Evolutionary conservation across 1,140 invertebrate genomes (phyloP), one percentile per base, ranked within the genome.

Genomic region (Ericerus pela): DNA sequence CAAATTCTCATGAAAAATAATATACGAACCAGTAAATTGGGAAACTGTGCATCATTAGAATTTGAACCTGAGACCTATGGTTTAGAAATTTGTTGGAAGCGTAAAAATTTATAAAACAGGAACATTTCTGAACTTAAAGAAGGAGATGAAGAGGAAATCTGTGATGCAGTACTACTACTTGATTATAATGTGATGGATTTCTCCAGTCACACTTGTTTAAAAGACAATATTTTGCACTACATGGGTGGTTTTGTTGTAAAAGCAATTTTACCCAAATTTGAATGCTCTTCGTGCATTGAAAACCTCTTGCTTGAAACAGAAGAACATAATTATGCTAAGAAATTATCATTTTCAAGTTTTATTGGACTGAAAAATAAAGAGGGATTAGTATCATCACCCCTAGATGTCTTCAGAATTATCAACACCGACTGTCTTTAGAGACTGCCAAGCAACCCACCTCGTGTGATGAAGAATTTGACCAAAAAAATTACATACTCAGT

Each of bases 141-240:
- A 51, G 30, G 30, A 16, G 18, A 28, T 51, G 27, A 1, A 16
- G 47, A 51, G 27, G 47, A 51, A 3, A 14, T 51, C 27, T 26
- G 14, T 12, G 47, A 51, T 27, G 24, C 27, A 2, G 20, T 27
- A 2, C 30, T 28, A 51, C 20, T 28, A 51, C 27, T 28, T 28
- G 30, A 11, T 28, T 28, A 28, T 11, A 28, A n/a, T 18, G 14
- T 51, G 2, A 51, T 51, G 24, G 30, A n/a, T 51, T 16, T 28
- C 20, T 16, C 10, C 18, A 28, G 47, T 5, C 30, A 24, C 20
- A 51, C 27, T 51, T 27, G 30, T n/a, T 28, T 16, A 51, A 51
- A 51, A 27, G 10, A 12, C 27, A 51, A 51, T 51, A 51, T 51
- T 28, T 28, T 51, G 30, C 30, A 27, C 30, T 51, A 51, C 30